These are phyloP conservation scores for Phenacoccus solenopsis DNA, from an alignment of 1,140 invertebrate genomes.

Conservation along the genomic window DNA sequence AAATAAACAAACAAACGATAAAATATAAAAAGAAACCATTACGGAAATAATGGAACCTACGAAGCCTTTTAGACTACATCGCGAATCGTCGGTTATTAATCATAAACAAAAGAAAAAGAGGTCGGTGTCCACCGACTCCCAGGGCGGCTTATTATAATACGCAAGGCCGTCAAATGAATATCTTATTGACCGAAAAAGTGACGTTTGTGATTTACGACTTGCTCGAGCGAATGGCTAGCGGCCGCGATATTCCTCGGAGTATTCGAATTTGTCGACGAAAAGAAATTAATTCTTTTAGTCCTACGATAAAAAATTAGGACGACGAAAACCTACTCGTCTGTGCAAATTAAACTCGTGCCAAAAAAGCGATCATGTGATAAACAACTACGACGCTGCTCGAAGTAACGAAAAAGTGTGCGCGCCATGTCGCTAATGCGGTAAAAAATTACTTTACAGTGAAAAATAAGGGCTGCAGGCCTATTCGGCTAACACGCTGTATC, in stretches of 20 bases:
- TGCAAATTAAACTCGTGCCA: too few species aligned
- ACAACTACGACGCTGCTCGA: not conserved
- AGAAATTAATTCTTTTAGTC: not conserved
- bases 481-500: too few species aligned
- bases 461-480: too few species aligned
- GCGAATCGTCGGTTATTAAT: too few species aligned
- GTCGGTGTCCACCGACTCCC: not conserved
- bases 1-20: too few species aligned
- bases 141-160: not conserved
- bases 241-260: not conserved
- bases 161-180: not conserved
- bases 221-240: not conserved
- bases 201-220: not conserved
- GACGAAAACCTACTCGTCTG: too few species aligned
- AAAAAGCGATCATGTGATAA: not conserved
- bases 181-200: constrained; percentile 1
- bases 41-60: too few species aligned
- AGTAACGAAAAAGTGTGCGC: not conserved
- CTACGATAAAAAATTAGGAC: too few species aligned
- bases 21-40: too few species aligned
- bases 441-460: not conserved
- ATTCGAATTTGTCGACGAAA: not conserved
- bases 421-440: not conserved
- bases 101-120: not conserved
- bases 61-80: too few species aligned